Base-by-base conservation (phyloP, 1,140 invertebrate genomes). In the Saccostrea glomerata region DNA sequence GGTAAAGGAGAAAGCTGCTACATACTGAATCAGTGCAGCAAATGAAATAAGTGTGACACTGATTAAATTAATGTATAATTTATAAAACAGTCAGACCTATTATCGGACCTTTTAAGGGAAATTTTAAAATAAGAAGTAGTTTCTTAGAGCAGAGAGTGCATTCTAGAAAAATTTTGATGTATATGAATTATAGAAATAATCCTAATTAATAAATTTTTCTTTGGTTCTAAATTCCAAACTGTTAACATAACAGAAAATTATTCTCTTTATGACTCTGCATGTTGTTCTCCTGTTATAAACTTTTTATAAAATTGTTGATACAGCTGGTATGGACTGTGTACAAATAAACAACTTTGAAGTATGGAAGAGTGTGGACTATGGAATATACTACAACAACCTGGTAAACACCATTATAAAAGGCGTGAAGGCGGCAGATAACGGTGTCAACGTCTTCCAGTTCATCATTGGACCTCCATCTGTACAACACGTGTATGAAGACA, bases 361-460 rank as follows among this genome's bases (percentile, higher is more conserved):
- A 9, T 93, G 84, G 60, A 92, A 91, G 85, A 91, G 89, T 77
- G 58, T 36, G 11, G 91, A 93, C 73, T 93, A 73, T 86, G 93
- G 93, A 4, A 85, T 95, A 2, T 95, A 94, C 88, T 87, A 91
- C 85, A 90, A 94, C 17, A 92, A 89, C 82, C 5, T 0, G 1
- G 25, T 86, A 0, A 92, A 87, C 86, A 11, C 89, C 25, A 20
- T 82, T 13, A 13, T 92, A 55, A 66, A 82, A 25, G 86, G 92
- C 36, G 82, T 91, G n/a, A 86, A 90, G 3, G 82, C 89, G 25
- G 90, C 87, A 0, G 94, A 94, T 12, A 94, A 93, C 87, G 83
- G 86, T 0, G 87, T 92, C 3, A 91, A 91, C 20, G 17, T 94
- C 20, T 92, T 93, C 60, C 87, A 92, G 2, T 88, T 93, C 55